A percentile compares a stretch with the other conserved stretches of the same genome.
These are phyloP conservation scores for Euproctis similis DNA, from an alignment of 2,888 invertebrate species.

Conservation along the genomic window DNA sequence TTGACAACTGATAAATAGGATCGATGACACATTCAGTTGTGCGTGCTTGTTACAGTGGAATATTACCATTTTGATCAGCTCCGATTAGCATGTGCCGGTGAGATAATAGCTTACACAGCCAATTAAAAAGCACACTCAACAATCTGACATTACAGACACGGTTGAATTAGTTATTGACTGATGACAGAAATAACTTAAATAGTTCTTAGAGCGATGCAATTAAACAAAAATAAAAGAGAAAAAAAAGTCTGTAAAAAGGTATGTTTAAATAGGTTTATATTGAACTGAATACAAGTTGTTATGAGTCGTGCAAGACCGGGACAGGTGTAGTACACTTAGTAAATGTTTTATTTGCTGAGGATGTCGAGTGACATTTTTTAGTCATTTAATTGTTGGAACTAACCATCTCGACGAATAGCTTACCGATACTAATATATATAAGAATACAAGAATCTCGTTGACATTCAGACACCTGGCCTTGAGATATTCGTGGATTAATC, in stretches of 20 bases:
- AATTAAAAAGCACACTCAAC: conserved; percentile 14
- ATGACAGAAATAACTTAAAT: conserved; percentile 12
- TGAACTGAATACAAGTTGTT: conserved; percentile 29
- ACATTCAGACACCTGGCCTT: conserved; percentile 53
- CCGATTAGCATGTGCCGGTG: neutral
- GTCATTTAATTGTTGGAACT: conserved; percentile 53
- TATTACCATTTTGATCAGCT: neutral
- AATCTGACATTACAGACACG: conserved; percentile 4
- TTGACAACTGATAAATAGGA: no score
- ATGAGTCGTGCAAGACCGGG: conserved; percentile 31
- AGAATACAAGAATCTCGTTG: conserved; percentile 43
- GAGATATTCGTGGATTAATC: no score
- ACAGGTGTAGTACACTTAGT: conserved; percentile 56
- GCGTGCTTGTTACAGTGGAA: neutral
- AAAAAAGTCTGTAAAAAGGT: conserved; percentile 22
- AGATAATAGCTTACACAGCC: conserved; percentile 2
- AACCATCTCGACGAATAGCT: conserved; percentile 41
- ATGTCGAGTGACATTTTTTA: conserved; percentile 64
- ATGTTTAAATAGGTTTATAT: conserved; percentile 22
- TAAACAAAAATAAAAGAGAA: no score
- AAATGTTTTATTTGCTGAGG: conserved; percentile 48
- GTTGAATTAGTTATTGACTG: conserved; percentile 9
- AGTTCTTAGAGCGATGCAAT: conserved; percentile 15
- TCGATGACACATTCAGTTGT: no score
- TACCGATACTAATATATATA: conserved; percentile 56